Evolutionary conservation across 2,113 vertebrate species (phyloP), one percentile per base, ranked within the genome.

Genomic region (Synodontis membranacea): DNA sequence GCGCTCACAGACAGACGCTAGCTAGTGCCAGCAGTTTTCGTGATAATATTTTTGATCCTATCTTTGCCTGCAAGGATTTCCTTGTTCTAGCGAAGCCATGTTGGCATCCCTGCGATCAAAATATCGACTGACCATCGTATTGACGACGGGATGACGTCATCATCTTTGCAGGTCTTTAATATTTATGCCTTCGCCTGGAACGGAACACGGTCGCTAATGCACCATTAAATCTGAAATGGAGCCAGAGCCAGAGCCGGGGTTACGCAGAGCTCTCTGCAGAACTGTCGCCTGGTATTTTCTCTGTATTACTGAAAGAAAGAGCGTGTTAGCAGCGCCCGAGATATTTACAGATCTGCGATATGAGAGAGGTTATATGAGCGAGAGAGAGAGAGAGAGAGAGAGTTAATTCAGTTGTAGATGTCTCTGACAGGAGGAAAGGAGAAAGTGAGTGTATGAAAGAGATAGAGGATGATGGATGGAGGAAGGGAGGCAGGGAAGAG

Each of bases 391-490:
- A 28, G 62, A 25, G 25, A 37, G 66, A n/a, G 37, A 15, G 78
- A 72, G 17, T 54, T 54, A 56, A 39, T 62, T 11, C 10, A 44
- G 85, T 72, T 46, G 62, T 28, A 80, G 62, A 50, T 23, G 14
- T 72, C 72, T 74, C 21, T 56, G 19, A 15, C 58, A 42, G 72
- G 88, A 80, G 82, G 81, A 46, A 4, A 62, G 76, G 34, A 31
- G 44, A 60, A 23, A 39, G 86, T n/a, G 58, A 76, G 9, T 31
- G 70, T 66, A 8, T 62, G 70, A 54, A 31, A 3, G 66, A 83
- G 80, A 78, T 52, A 17, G 75, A 58, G 64, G 31, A 58, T 60
- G 83, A 85, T 46, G 56, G 83, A 85, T 39, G 56, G 17, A 46
- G 42, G 42, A 15, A 52, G 76, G 50, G 50, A 80, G 31, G 66